A percentile compares a stretch with the other conserved stretches of the same genome.
Conservation (phyloP, 2,888 invertebrate species). For the Philhelius pedissequus region DNA sequence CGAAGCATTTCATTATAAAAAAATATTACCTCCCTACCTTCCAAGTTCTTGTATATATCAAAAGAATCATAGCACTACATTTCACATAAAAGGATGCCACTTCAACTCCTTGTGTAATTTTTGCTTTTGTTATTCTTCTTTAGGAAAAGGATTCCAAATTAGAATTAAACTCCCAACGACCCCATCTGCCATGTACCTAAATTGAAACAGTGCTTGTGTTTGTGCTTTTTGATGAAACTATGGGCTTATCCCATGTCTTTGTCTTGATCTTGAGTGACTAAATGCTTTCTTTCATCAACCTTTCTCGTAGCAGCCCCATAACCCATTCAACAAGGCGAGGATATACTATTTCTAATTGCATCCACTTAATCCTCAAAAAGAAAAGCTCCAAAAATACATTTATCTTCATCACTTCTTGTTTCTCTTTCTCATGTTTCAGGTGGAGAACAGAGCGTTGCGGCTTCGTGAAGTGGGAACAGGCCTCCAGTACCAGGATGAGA, state of each 20-base stretch:
- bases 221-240: slow-evolving; percentile 11
- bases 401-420: slow-evolving; percentile 48
- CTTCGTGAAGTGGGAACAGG: slow-evolving; percentile 80
- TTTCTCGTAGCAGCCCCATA: not conserved
- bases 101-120: not conserved
- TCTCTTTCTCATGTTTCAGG: slow-evolving; percentile 80
- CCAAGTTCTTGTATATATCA: no score
- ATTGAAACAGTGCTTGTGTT: not conserved
- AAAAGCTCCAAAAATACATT: slow-evolving; percentile 42
- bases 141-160: not conserved
- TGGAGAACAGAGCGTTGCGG: slow-evolving; percentile 91
- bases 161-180: not conserved
- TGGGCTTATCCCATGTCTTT: not conserved
- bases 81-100: not conserved
- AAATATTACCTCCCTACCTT: no score
- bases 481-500: slow-evolving; percentile 79
- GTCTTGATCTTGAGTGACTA: slow-evolving; percentile 41
- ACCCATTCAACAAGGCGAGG: not conserved
- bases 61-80: no score
- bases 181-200: not conserved
- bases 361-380: slow-evolving; percentile 49
- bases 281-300: slow-evolving; percentile 29
- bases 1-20: no score
- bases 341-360: slow-evolving; percentile 60
- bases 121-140: not conserved